These are phyloP conservation scores for Acleris literana DNA, from an alignment of 2,888 invertebrate genomes.

Conservation along the genomic window DNA sequence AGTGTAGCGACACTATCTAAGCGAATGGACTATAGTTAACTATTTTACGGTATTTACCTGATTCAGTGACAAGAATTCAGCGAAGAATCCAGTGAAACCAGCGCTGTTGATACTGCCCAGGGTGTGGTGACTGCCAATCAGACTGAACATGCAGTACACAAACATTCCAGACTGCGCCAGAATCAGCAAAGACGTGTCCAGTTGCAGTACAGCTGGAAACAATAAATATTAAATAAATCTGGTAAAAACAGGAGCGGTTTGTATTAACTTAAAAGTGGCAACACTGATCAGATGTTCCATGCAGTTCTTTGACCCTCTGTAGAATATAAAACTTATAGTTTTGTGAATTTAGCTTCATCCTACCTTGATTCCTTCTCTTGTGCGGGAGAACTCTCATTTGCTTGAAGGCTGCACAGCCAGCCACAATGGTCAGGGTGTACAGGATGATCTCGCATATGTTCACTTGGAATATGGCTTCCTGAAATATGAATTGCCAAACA, in stretches of 20 bases:
- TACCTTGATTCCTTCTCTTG: slow-evolving; percentile 83
- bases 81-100: slow-evolving; percentile 86
- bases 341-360: slow-evolving; percentile 24
- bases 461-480: slow-evolving; percentile 88
- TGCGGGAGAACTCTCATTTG: slow-evolving; percentile 88
- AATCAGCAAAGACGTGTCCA: slow-evolving; percentile 92
- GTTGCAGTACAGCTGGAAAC: slow-evolving; percentile 70
- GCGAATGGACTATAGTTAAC: no score
- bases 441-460: slow-evolving; percentile 90
- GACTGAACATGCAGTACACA: slow-evolving; percentile 93
- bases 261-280: slow-evolving; percentile 3
- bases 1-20: no score
- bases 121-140: slow-evolving; percentile 90
- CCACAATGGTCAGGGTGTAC: slow-evolving; percentile 86
- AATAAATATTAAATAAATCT: slow-evolving; percentile 17
- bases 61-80: slow-evolving; percentile 88
- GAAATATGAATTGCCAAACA: slow-evolving; percentile 30
- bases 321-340: no score
- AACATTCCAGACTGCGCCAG: slow-evolving; percentile 95
- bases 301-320: no score
- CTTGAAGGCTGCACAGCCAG: slow-evolving; percentile 86
- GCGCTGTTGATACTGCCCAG: slow-evolving; percentile 78
- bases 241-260: neutral
- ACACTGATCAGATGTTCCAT: no score
- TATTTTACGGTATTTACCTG: slow-evolving; percentile 74